Percentiles rank a stretch among this genome's conserved stretches.
These are phyloP conservation scores for Amblyteles armatorius DNA, from an alignment of 2,888 invertebrate genomes.

Conservation along the genomic window DNA sequence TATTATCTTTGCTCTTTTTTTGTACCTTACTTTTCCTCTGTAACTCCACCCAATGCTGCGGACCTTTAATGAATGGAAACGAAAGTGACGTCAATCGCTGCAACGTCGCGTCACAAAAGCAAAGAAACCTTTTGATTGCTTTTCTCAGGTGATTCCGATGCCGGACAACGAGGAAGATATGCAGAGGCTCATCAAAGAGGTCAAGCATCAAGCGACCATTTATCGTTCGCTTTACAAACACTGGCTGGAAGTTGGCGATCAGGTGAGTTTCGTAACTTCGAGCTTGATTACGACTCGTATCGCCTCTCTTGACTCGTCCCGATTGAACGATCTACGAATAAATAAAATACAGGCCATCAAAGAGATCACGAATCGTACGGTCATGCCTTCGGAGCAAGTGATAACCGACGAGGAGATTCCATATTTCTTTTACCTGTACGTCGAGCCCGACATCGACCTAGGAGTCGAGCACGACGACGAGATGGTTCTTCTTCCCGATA, in stretches of 20 bases:
- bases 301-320: slow-evolving; percentile 7
- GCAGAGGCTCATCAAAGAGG: slow-evolving; percentile 67
- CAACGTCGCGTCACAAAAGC: slow-evolving; percentile 8
- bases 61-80: slow-evolving; percentile 47
- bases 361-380: slow-evolving; percentile 68
- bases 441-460: slow-evolving; percentile 71
- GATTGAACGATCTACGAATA: slow-evolving; percentile 36
- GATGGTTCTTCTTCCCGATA: slow-evolving; percentile 68
- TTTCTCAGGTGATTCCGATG: slow-evolving; percentile 70
- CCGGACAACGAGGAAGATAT: slow-evolving; percentile 71
- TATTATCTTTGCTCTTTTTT: not conserved
- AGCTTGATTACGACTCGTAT: not conserved
- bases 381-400: slow-evolving; percentile 69
- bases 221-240: slow-evolving; percentile 76
- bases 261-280: slow-evolving; percentile 63
- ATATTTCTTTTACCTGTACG: slow-evolving; percentile 72
- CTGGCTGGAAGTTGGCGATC: slow-evolving; percentile 73
- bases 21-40: not conserved
- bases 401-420: slow-evolving; percentile 70
- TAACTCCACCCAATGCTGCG: no score
- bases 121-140: slow-evolving; percentile 9
- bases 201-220: slow-evolving; percentile 72
- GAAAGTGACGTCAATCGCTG: slow-evolving; percentile 25
- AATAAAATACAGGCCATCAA: slow-evolving; percentile 67
- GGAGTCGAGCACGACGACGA: slow-evolving; percentile 75